Base-by-base conservation (phyloP, 2,888 invertebrate genomes). In the Belgica antarctica region DNA sequence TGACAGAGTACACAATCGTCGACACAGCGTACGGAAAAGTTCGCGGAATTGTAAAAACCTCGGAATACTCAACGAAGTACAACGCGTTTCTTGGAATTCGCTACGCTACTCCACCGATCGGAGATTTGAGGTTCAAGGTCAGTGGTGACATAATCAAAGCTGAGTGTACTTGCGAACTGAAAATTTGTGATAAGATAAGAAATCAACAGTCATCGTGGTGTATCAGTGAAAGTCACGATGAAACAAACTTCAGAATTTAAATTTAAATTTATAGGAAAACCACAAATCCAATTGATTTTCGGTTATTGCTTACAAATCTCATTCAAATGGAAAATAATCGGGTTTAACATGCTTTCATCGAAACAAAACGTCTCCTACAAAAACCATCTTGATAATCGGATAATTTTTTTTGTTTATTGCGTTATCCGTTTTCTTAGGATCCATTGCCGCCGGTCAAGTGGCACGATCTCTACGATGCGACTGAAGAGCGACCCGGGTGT, bases 21-120 rank as follows among this genome's bases (percentile, higher is more conserved):
- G 57, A 69, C 12, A 69, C 68, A 5, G 57, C 52, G n/a, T 31
- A n/a, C 15, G 68, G 57, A 1, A 31, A 59, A 69, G 57, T 69
- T 31, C 31, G 31, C 4, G 68, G 68, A 15, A 28, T 24, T 12
- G 59, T 25, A 34, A 34, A 41, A 1, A n/a, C 59, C 2, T 57
- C 34, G 7, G 7, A 31, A 5, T n/a, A 57, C n/a, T 34, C 15
- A 12, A 25, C 24, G 15, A 7, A 17, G 10, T 69, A 47, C 34
- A 24, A 27, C 3, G 7, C 15, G 22, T 57, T 69, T 34, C 31
- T 69, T 19, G 68, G 57, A 57, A 69, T 69, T 57, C 68, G 57
- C 15, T 57, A 28, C 28, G 57, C 57, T 34, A 52, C 28, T 31
- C 24, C 68, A 24, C 68, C 68, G 22, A 25, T 69, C 19, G 68